Base-by-base conservation (phyloP, 2,888 invertebrate species). In the Lepidocyrtinus sp. region DNA sequence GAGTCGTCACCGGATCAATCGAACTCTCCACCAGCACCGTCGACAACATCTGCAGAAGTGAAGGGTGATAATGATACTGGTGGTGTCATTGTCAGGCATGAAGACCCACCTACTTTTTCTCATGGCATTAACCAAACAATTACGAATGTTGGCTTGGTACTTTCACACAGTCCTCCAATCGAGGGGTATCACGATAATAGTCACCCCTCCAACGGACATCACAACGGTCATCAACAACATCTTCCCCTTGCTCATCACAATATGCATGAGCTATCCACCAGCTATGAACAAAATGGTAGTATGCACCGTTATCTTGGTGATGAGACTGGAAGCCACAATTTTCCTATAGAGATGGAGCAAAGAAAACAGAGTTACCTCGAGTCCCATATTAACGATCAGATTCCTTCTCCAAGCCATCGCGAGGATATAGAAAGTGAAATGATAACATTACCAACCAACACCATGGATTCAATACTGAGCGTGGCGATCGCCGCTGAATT, bases 401-500 rank as follows among this genome's bases (percentile, higher is more conserved):
- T n/a, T n/a, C n/a, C n/a, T n/a, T n/a, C n/a, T n/a, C n/a, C n/a
- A n/a, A n/a, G n/a, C 17, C 55, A 55, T n/a, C 24, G 62, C 17
- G 50, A 17, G 19, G 65, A 2, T 12, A 17, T 3, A 17, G 72
- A 73, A 61, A 22, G 46, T 36, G 67, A 46, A 5, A 21, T 26
- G 19, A 73, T 71, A 2, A 63, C 81, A 2, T 63, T 74, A 19
- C 67, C 85, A 1, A 36, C 77, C 87, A 89, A 87, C 87, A 89
- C 94, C 2, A 94, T 96, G 88, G 95, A 95, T 88, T 94, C 95
- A 0, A 95, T 96, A 87, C 89, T 96, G 46, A 94, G 94, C 81
- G 94, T 95, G 87, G 96, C 96, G 7, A 95, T 96, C 84, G 94
- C 94, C 87, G 89, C 96, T 79, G 96, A 96, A 89, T 96, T 93